Evolutionary conservation across 2,888 invertebrate species (phyloP).

Genomic region (Thymelicus lineola): DNA sequence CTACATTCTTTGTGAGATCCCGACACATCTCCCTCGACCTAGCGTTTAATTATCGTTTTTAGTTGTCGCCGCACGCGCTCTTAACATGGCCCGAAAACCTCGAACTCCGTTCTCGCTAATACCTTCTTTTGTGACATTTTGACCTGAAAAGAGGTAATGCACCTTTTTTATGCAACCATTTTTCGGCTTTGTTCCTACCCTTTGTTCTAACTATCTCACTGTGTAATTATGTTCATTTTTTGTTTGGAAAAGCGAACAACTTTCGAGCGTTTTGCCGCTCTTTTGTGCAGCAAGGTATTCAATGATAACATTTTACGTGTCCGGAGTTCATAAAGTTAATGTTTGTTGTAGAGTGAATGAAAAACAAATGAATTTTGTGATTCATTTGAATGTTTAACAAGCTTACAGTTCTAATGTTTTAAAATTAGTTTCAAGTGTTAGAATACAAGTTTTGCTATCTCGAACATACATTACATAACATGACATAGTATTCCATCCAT

Average conservation of each 20-base stretch:
- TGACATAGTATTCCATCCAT: too few species aligned
- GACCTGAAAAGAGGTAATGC: slow-evolving; percentile 22
- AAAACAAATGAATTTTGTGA: not conserved
- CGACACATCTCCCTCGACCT: not conserved
- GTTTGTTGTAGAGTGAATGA: not conserved
- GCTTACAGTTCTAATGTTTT: too few species aligned
- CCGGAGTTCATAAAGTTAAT: not conserved
- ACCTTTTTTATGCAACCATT: slow-evolving; percentile 13
- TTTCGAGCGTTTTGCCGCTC: slow-evolving; percentile 1
- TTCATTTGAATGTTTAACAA: too few species aligned
- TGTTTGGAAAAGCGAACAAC: slow-evolving; percentile 11
- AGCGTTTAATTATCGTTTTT: slow-evolving; percentile 4
- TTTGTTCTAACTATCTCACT: slow-evolving; percentile 16
- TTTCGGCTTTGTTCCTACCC: slow-evolving; percentile 13
- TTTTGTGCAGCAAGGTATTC: not conserved
- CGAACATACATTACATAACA: too few species aligned
- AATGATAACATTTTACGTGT: not conserved
- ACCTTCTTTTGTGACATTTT: slow-evolving; percentile 12
- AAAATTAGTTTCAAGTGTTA: too few species aligned
- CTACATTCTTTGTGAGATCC: slow-evolving; percentile 1
- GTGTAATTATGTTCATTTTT: slow-evolving; percentile 18
- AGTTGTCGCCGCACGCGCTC: not conserved
- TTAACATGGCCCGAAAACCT: not conserved
- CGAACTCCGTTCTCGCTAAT: slow-evolving; percentile 1
- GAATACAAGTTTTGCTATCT: too few species aligned